A percentile compares a stretch with the other conserved stretches of the same genome.
Conservation (phyloP, 1,140 invertebrate genomes). For the Heliconius nattereri region DNA sequence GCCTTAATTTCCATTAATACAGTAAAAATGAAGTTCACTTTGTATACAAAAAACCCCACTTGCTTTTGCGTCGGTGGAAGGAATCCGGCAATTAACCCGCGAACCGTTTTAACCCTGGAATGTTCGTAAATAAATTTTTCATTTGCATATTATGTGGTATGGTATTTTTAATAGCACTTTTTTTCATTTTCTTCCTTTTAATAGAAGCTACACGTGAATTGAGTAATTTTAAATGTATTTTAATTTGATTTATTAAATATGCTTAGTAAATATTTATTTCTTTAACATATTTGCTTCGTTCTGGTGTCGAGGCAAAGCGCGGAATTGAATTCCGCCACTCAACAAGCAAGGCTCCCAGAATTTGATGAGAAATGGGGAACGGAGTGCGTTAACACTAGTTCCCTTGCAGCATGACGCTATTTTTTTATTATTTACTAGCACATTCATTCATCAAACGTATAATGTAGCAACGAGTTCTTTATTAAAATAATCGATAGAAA, state of each 20-base stretch:
- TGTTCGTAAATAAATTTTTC: slow-evolving; percentile 40
- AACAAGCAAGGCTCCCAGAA: too few species aligned
- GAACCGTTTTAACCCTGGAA: slow-evolving; percentile 36
- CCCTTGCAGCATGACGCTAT: too few species aligned
- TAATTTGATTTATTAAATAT: neutral
- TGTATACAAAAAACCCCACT: slow-evolving; percentile 35
- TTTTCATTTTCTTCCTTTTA: neutral
- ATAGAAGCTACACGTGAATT: slow-evolving; percentile 7
- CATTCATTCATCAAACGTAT: too few species aligned
- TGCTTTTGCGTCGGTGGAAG: slow-evolving; percentile 33
- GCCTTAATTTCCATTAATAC: slow-evolving; percentile 26
- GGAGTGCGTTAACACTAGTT: too few species aligned
- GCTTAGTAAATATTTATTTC: too few species aligned
- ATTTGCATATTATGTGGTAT: slow-evolving; percentile 34
- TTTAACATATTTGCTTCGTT: too few species aligned
- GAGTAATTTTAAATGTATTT: neutral
- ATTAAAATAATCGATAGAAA: too few species aligned
- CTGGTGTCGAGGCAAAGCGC: too few species aligned
- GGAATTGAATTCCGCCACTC: too few species aligned
- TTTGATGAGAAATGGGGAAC: too few species aligned
- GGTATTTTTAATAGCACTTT: slow-evolving; percentile 31
- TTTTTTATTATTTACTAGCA: too few species aligned
- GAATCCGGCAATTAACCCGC: slow-evolving; percentile 44
- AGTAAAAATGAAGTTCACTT: slow-evolving; percentile 32
- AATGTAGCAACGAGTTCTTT: too few species aligned